Conservation (phyloP, 1,140 invertebrate species). For the Sitodiplosis mosellana region DNA sequence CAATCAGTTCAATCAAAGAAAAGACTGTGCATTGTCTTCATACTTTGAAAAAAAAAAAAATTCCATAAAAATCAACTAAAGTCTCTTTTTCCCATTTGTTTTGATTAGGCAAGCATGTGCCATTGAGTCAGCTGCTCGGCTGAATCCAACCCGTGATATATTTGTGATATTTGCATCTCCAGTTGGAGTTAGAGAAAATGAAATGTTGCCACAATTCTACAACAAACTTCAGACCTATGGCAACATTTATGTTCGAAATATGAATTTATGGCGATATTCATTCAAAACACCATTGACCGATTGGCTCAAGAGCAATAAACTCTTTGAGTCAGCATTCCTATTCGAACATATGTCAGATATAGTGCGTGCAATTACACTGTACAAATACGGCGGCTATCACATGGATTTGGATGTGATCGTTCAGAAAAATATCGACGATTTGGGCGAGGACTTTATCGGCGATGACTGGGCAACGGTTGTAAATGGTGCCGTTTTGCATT, state of each 20-base stretch:
- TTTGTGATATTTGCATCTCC: conserved; percentile 35
- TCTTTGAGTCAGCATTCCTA: conserved; percentile 34
- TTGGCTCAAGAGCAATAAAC: conserved; percentile 31
- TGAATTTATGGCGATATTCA: conserved; percentile 36
- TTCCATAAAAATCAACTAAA: too few species aligned
- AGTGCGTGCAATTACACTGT: neutral
- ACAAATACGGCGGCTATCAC: conserved; percentile 2
- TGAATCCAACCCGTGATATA: conserved; percentile 36
- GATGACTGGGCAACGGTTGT: neutral
- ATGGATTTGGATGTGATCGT: conserved; percentile 3
- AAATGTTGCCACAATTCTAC: conserved; percentile 9
- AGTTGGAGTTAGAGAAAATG: conserved; percentile 17
- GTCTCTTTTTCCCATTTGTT: neutral
- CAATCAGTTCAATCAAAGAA: too few species aligned
- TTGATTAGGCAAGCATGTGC: conserved; percentile 37
- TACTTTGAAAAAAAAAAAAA: too few species aligned
- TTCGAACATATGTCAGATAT: conserved; percentile 6
- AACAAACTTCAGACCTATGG: conserved; percentile 29
- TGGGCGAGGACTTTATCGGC: neutral
- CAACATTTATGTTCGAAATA: conserved; percentile 36
- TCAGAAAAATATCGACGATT: neutral
- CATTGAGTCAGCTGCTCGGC: conserved; percentile 41
- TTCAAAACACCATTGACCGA: conserved; percentile 37
- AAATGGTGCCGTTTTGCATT: neutral
- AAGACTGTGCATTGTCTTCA: too few species aligned